Conservation (phyloP, 2,113 vertebrate genomes). For the Tupaia chinensis region DNA sequence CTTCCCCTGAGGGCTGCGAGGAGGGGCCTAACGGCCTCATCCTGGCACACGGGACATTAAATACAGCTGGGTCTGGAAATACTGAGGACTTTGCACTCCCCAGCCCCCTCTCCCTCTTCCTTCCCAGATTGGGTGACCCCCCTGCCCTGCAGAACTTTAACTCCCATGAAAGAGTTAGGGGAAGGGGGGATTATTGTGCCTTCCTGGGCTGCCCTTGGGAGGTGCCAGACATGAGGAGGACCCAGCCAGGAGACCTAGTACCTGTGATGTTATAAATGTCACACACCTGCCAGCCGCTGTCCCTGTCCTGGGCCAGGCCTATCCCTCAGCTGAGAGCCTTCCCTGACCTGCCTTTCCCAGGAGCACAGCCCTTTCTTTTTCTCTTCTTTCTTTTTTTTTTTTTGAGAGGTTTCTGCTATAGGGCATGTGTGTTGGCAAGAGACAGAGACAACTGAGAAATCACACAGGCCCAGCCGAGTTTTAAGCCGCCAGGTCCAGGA, state of each 20-base stretch:
- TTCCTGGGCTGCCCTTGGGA: neutral
- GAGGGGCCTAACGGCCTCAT: neutral
- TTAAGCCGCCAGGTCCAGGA: too few relatives aligned
- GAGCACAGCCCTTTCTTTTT: neutral
- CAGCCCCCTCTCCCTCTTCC: neutral
- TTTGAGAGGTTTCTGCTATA: too few relatives aligned
- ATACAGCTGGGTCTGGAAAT: neutral
- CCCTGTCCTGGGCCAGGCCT: neutral
- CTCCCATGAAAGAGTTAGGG: neutral
- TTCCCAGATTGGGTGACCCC: neutral
- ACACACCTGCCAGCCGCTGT: neutral
- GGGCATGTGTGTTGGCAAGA: too few relatives aligned
- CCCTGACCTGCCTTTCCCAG: neutral
- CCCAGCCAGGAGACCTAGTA: neutral
- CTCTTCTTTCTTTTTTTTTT: too few relatives aligned
- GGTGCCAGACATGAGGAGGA: neutral
- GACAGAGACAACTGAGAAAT: too few relatives aligned
- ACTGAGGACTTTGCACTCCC: neutral
- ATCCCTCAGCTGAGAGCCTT: neutral
- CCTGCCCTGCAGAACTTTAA: neutral
- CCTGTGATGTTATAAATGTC: neutral
- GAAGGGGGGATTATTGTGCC: neutral
- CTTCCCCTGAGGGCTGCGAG: too few relatives aligned
- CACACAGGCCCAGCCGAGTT: too few relatives aligned
- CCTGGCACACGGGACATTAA: neutral